Evolutionary conservation across 2,888 invertebrate genomes (phyloP), one percentile per base, ranked within the genome.

Genomic region (Coleophora deauratella): DNA sequence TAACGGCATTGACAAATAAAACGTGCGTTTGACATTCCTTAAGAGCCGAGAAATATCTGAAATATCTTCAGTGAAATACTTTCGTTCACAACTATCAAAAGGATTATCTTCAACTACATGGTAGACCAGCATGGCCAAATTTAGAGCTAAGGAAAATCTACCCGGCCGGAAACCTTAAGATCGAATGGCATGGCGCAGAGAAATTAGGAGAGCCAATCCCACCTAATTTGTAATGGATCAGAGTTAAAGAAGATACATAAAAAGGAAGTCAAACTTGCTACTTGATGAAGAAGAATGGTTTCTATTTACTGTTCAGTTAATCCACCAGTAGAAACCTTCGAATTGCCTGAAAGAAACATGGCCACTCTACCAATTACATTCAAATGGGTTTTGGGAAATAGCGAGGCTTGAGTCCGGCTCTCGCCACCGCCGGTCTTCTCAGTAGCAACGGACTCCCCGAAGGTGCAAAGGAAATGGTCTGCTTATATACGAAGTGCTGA

Each of bases 191-290:
- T n/a, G n/a, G n/a, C n/a, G n/a, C n/a, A n/a, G n/a, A n/a, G n/a
- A n/a, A n/a, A n/a, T n/a, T n/a, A n/a, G n/a, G n/a, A n/a, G n/a
- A n/a, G n/a, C n/a, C n/a, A n/a, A n/a, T n/a, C n/a, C n/a, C n/a
- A n/a, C n/a, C n/a, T n/a, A n/a, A n/a, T n/a, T n/a, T n/a, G n/a
- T n/a, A n/a, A n/a, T n/a, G n/a, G n/a, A n/a, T n/a, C n/a, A n/a
- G n/a, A n/a, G n/a, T n/a, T n/a, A n/a, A n/a, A n/a, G 6, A 21
- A 21, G 27, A 31, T 36, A 21, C 6, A 44, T 10, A 42, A 79
- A 79, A 80, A 77, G 81, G 77, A 77, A 81, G 81, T 80, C 81
- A 72, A 80, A 62, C 78, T 78, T 81, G 79, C 71, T 72, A 79
- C 76, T 62, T 49, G 72, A 76, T 48, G 81, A 81, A 81, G 81